Evolutionary conservation across 2,113 vertebrate genomes (phyloP), one percentile per base, ranked within the genome.

Genomic region (Pagrus major): DNA sequence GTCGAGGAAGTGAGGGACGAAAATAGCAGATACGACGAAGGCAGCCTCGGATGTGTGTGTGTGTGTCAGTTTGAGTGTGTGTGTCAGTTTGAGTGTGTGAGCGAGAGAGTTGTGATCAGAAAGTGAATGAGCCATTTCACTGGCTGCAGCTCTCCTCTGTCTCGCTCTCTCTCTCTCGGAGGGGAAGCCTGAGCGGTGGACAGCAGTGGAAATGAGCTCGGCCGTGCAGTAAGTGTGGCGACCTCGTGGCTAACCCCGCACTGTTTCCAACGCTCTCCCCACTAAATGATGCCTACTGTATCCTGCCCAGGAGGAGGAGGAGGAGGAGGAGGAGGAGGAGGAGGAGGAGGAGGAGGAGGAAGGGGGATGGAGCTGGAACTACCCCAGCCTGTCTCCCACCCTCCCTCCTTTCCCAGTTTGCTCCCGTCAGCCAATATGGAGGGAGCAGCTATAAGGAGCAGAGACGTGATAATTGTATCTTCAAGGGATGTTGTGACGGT

Each of bases 111-210:
- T 89, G 90, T 92, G 93, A 93, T 93, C 93, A 92, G 90, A 84
- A 84, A 93, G 90, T 89, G 92, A 95, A 93, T 94, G 92, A 94
- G 90, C 88, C 88, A 72, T 94, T 94, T 93, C 86, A 88, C 86
- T 59, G 84, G 78, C 78, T 82, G 67, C 85, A 70, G 33, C 60
- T 42, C n/a, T 9, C 20, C 29, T 37, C 41, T 61, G 12, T 54
- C 61, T 67, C 60, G 39, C 46, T 52, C 55, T 59, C 44, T 63
- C 21, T 47, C 55, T 66, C 61, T 76, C 75, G 2, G 78, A 83
- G 85, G 87, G 80, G 86, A 85, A 81, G 84, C 59, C 66, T 15
- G 68, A 25, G 76, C 82, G 46, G 81, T 78, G 83, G 85, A 88
- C 77, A 51, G 81, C 74, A 42, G 88, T 92, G 90, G 92, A 92